Evolutionary conservation across 2,797 vertebrate species (phyloP).

Genomic region (Argyrosomus regius): DNA sequence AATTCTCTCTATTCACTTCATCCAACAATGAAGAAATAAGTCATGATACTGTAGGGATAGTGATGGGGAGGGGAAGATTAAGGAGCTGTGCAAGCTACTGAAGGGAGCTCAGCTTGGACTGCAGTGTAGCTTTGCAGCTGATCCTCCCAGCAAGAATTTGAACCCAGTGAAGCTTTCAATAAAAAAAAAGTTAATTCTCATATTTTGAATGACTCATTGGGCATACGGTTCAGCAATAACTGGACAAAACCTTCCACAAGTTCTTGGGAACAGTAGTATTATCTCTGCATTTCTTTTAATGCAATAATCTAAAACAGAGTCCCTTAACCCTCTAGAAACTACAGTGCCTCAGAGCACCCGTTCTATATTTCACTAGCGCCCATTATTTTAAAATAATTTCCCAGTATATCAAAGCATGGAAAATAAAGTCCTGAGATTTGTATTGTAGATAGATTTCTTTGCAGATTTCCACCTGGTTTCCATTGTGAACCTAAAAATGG

Average conservation of each 20-base stretch:
- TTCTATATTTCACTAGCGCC: too few species aligned
- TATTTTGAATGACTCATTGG: slow-evolving; percentile 7
- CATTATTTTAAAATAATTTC: too few species aligned
- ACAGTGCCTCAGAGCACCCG: too few species aligned
- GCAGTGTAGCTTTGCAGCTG: slow-evolving; percentile 26
- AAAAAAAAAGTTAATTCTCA: not conserved
- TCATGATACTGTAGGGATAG: slow-evolving; percentile 38
- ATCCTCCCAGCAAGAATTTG: slow-evolving; percentile 22
- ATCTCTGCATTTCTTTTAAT: too few species aligned
- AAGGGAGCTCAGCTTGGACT: slow-evolving; percentile 10
- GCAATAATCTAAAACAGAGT: not conserved
- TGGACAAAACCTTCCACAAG: not conserved
- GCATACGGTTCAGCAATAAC: not conserved
- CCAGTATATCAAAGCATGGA: too few species aligned
- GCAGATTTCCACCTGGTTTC: too few species aligned
- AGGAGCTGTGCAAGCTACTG: slow-evolving; percentile 33
- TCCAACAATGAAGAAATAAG: slow-evolving; percentile 66
- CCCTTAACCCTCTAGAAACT: too few species aligned
- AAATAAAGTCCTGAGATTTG: too few species aligned
- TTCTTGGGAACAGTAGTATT: too few species aligned
- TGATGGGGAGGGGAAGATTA: slow-evolving; percentile 41
- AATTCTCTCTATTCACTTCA: slow-evolving; percentile 55
- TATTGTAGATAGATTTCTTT: too few species aligned
- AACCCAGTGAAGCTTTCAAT: slow-evolving; percentile 27
- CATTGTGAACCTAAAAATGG: too few species aligned